These are phyloP conservation scores for Spermophilus dauricus DNA, from an alignment of 2,113 vertebrate genomes.

Conservation along the genomic window DNA sequence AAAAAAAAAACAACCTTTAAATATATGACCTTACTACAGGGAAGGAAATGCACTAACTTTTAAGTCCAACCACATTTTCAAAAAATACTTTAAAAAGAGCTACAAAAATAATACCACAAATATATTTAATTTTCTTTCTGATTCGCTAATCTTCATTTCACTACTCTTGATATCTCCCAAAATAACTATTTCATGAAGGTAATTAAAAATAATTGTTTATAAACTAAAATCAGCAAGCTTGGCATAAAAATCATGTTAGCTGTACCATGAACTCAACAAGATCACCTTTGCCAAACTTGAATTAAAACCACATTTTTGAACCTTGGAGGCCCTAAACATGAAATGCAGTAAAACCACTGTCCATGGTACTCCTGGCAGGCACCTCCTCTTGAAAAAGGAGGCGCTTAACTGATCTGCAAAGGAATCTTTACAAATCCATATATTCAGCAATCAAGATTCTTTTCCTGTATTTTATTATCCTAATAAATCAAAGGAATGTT, in stretches of 20 bases:
- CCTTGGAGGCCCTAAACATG: not conserved
- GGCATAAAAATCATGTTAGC: slow-evolving; percentile 45
- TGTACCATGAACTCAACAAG: slow-evolving; percentile 52
- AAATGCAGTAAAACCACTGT: slow-evolving; percentile 55
- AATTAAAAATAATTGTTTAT: slow-evolving; percentile 15
- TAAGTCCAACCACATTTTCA: not conserved
- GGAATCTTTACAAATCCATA: not conserved
- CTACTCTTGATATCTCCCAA: slow-evolving; percentile 17
- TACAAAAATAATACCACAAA: not conserved
- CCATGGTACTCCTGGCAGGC: slow-evolving; percentile 54
- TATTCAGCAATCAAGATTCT: not conserved
- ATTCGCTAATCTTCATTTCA: slow-evolving; percentile 15
- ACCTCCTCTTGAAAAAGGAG: not conserved
- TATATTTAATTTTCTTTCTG: slow-evolving; percentile 22
- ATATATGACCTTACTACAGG: not conserved
- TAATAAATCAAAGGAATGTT: not conserved
- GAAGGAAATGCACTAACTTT: not conserved
- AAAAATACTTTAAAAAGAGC: slow-evolving; percentile 21
- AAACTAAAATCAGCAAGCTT: slow-evolving; percentile 32
- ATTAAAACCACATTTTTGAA: slow-evolving; percentile 60
- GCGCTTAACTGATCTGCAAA: not conserved
- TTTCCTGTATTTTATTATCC: not conserved
- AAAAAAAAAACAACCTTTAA: not conserved
- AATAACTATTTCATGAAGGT: slow-evolving; percentile 53
- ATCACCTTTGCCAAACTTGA: slow-evolving; percentile 55